Conservation (phyloP, 2,797 vertebrate species). For the Tokudaia tokunoshimensis region DNA sequence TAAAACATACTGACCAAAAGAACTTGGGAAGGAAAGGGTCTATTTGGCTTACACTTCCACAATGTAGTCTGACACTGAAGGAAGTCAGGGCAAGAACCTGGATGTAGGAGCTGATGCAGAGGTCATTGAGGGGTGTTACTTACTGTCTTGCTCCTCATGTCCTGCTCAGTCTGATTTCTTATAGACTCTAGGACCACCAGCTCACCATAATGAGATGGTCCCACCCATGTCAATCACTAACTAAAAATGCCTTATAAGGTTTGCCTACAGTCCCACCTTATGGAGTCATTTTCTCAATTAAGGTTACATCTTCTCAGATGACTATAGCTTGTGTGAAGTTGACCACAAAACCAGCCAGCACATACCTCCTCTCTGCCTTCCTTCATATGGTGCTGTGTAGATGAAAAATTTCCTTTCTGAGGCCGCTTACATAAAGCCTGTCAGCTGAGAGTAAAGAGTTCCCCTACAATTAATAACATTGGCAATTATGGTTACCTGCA, state of each 20-base stretch:
- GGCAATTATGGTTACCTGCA: neutral
- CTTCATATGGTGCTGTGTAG: neutral
- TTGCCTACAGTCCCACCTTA: neutral
- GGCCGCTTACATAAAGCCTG: neutral
- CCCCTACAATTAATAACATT: neutral
- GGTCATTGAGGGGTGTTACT: neutral
- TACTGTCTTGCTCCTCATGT: neutral
- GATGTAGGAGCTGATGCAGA: too few species aligned
- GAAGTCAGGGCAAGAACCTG: neutral
- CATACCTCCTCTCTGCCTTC: neutral
- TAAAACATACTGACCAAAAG: neutral
- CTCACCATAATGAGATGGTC: neutral
- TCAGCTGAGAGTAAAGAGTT: neutral
- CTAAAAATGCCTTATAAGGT: neutral
- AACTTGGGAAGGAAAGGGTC: neutral
- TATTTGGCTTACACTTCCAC: neutral
- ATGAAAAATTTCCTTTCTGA: neutral
- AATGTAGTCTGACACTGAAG: neutral
- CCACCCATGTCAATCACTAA: neutral
- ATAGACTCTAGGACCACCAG: neutral
- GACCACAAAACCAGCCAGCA: neutral
- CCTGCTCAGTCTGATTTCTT: neutral
- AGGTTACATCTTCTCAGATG: neutral
- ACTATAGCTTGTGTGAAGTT: neutral
- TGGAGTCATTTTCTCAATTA: neutral